Evolutionary conservation across 2,888 invertebrate genomes (phyloP).

Genomic region (Pardosa pseudoannulata): DNA sequence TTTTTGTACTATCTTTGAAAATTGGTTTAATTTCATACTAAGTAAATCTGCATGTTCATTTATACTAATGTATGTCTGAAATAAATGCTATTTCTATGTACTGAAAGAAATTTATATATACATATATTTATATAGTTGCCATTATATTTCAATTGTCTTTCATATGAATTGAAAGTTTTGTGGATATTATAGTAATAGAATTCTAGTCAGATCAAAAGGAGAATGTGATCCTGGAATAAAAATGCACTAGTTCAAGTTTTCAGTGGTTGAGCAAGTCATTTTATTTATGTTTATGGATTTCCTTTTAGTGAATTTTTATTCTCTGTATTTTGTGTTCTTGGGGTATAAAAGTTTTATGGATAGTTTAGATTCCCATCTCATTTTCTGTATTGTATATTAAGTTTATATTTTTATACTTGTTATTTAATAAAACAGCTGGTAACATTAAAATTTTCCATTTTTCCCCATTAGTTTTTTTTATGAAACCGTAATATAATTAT

Average conservation of each 20-base stretch:
- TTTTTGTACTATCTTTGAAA: background rate
- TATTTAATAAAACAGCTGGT: background rate
- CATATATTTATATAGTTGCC: slow-evolving; percentile 8
- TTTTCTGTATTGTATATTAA: background rate
- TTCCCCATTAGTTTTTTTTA: background rate
- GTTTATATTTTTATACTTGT: background rate
- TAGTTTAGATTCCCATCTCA: slow-evolving; percentile 14
- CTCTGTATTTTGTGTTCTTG: slow-evolving; percentile 10
- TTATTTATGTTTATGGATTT: slow-evolving; percentile 51
- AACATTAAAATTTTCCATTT: no score
- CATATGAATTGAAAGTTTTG: slow-evolving; percentile 3
- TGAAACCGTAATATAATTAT: no score
- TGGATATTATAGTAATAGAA: background rate
- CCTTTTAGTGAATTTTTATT: slow-evolving; percentile 30
- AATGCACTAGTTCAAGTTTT: slow-evolving; percentile 33
- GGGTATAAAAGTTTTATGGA: slow-evolving; percentile 35
- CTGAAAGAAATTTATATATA: background rate
- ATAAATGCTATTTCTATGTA: background rate
- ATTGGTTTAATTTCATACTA: background rate
- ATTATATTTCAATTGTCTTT: slow-evolving; percentile 1
- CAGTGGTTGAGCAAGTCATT: slow-evolving; percentile 39
- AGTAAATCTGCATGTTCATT: background rate
- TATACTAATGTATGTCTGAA: background rate
- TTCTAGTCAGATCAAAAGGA: slow-evolving; percentile 48
- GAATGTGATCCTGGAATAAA: slow-evolving; percentile 16